Evolutionary conservation across 1,140 invertebrate genomes (phyloP), one percentile per base, ranked within the genome.

Genomic region (Solen grandis): DNA sequence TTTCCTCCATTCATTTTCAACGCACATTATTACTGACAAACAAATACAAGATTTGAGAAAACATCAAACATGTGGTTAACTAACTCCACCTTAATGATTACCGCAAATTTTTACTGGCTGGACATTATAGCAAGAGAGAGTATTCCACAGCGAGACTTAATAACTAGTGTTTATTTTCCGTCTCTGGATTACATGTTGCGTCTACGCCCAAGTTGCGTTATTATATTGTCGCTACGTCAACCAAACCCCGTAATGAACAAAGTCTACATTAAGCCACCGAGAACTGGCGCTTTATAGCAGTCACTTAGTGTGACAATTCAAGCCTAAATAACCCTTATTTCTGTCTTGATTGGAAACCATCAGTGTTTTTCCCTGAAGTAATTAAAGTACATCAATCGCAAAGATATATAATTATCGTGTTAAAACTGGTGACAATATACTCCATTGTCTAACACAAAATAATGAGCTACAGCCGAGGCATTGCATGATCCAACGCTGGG

Each of bases 341-440:
- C 19, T 38, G 36, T 3, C 57, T 52, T 75, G 63, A 75, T 75
- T 75, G 72, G 72, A 75, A 62, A 59, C 35, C 60, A 62, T 22
- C 59, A 31, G 60, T 75, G 38, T 75, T 62, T 74, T 75, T 75
- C 60, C 72, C 38, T 13, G 19, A 63, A 75, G 57, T 63, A 75
- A 75, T 63, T 63, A 75, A 75, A 62, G 38, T 22, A 22, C 35
- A 75, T 63, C 72, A 63, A 60, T 62, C 60, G 46, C 27, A 2
- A 5, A 38, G 72, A 29, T 63, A 63, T 63, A 50, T 62, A 75
- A 60, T 75, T 41, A 75, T 22, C 27, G 35, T 63, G 55, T 75
- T 75, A 59, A 60, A 63, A 52, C 33, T 36, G 31, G 29, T 63
- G 72, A 63, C 72, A 63, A 14, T 63, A 22, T 63, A 19, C 14